A percentile compares a stretch with the other conserved stretches of the same genome.
phyloP scores from a whole-genome alignment of 2,888 invertebrate genomes.

The Torymus tubicola region DNA sequence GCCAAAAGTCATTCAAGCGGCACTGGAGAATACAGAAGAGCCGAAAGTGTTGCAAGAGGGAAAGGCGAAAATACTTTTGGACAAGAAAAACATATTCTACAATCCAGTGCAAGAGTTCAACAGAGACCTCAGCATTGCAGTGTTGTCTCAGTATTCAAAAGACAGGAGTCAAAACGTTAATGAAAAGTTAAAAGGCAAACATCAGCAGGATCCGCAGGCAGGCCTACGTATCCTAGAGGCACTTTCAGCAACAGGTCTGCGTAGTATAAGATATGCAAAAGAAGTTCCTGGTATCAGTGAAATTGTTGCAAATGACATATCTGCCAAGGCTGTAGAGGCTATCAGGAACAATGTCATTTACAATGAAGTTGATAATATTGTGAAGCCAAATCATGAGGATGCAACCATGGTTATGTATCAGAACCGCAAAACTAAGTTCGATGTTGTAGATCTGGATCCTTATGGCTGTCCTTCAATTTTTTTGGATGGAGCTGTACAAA shows the following conservation, averaged over 20 bases:
- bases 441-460: constrained; percentile 97
- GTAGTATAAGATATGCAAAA: constrained; percentile 95
- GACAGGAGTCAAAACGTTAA: constrained; percentile 69
- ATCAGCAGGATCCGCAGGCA: constrained; percentile 71
- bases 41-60: constrained; percentile 81
- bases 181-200: not conserved
- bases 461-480: constrained; percentile 97
- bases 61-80: constrained; percentile 85
- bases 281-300: constrained; percentile 90
- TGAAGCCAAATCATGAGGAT: constrained; percentile 89
- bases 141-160: constrained; percentile 82
- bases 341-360: constrained; percentile 88
- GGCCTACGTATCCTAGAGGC: constrained; percentile 91
- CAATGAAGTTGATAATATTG: constrained; percentile 86
- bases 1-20: constrained; percentile 79
- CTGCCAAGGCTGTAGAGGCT: constrained; percentile 88
- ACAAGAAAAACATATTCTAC: constrained; percentile 91
- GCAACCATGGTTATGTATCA: constrained; percentile 93
- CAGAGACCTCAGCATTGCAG: constrained; percentile 91
- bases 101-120: constrained; percentile 99
- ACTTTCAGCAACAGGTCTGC: constrained; percentile 94
- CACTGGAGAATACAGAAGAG: constrained; percentile 81
- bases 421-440: constrained; percentile 85
- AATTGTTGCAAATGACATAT: constrained; percentile 95
- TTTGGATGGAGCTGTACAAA: constrained; percentile 92